Base-by-base conservation (phyloP, 53 echinoderm and acorn worm species). In the Antedon mediterranea region DNA sequence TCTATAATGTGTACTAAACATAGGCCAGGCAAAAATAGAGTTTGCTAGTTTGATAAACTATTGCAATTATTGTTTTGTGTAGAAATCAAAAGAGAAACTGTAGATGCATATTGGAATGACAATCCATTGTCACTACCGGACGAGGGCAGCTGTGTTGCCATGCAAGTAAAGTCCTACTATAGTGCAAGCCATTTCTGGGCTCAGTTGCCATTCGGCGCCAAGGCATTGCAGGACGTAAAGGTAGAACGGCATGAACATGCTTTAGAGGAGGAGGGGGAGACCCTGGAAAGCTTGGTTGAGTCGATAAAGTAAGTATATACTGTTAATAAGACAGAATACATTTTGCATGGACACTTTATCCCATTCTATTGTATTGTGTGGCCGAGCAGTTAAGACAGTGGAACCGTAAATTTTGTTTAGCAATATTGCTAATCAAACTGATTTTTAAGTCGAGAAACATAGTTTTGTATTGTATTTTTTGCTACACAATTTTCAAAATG, bases 181-280 rank as follows among this genome's bases (percentile, higher is more conserved):
- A 87, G 78, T 34, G 82, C 92, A 20, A 74, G 89, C 72, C 91
- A 95, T 76, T 95, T 95, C 86, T 95, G 95, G 95, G 91, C 81
- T 34, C 95, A 95, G 87, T 72, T 95, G 29, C 83, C 90, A 28
- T 93, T 73, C 73, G 86, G 80, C 29, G 79, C 86, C 80, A 88
- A 80, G 32, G 79, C 87, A 15, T 71, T 91, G 73, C 85, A 91
- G 74, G 72, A 81, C 34, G 82, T 91, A n/a, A 81, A 93, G 84
- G 42, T 77, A 30, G 80, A 84, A 44, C 75, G 89, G 78, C 32
- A 71, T 44, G 73, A 31, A 3, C 34, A 77, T 30, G 72, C 71
- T 71, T 70, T 77, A 6, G 76, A 77, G 77, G 89, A 91, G 32
- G 91, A 91, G 30, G 91, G 84, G 7, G 94, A 94, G 75, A 91